Base-by-base conservation (phyloP, 1,140 invertebrate species). In the Adoxophyes honmai region DNA sequence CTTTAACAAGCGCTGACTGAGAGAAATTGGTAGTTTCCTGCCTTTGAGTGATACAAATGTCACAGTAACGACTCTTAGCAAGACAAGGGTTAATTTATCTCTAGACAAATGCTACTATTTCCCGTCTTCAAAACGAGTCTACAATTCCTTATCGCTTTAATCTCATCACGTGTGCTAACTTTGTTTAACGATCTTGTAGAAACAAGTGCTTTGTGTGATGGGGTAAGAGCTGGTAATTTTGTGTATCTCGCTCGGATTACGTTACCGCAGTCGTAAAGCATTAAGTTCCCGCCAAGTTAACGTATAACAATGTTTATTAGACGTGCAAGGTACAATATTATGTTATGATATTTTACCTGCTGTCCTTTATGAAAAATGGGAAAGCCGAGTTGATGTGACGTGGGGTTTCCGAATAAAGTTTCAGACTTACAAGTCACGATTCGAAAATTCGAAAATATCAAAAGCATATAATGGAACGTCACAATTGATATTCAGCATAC, bases 11-110 rank as follows among this genome's bases (percentile, higher is more conserved):
- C 66, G 60, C 60, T 62, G 66, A 70, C 64, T 66, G 62, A 70
- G 68, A 72, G 60, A 66, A 67, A 77, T 74, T 68, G 74, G 62
- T 62, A 67, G 72, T 75, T 73, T 77, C 72, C 71, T 77, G 72
- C 55, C 66, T 51, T 65, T 59, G 60, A 77, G 69, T 70, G 66
- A 68, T 72, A 77, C 74, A 72, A 73, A 70, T 69, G 69, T 66
- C 67, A 51, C 55, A 42, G 62, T 68, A 77, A 77, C 67, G 64
- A 69, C 60, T 68, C 44, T 60, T 62, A 62, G 58, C 61, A 62
- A 70, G 70, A 77, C 72, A 68, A 64, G 52, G 59, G 67, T 64
- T 67, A 72, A 77, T 74, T 77, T 74, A 63, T 71, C 62, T 69
- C 57, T 60, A 67, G 70, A 65, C 64, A 58, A 52, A 66, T 53